phyloP scores from a whole-genome alignment of 2,113 vertebrate genomes.

The Neogale vison region DNA sequence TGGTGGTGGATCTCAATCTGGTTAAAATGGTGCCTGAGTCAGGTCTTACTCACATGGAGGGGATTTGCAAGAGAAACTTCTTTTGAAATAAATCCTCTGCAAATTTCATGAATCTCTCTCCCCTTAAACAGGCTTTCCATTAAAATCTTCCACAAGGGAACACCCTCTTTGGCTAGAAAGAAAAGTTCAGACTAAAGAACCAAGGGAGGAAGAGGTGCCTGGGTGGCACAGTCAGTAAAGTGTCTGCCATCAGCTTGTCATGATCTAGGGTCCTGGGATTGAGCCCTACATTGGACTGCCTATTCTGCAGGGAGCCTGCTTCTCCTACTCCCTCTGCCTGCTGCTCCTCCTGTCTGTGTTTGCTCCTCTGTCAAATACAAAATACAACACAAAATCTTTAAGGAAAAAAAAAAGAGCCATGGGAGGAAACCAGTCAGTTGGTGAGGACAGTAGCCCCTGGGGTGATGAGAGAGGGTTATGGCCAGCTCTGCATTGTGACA shows the following conservation, averaged over 20 bases:
- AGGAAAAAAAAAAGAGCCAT: neutral
- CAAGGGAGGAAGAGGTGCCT: neutral
- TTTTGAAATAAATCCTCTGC: neutral
- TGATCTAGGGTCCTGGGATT: neutral
- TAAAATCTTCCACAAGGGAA: neutral
- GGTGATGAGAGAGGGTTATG: neutral
- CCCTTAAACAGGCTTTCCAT: neutral
- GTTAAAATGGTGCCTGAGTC: neutral
- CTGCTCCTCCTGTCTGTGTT: no score
- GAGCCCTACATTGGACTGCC: neutral
- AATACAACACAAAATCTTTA: neutral
- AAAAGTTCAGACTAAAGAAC: conserved; percentile 21
- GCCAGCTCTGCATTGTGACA: conserved; percentile 50
- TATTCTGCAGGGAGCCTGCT: no score
- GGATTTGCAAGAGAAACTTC: conserved; percentile 3
- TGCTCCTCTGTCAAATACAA: neutral
- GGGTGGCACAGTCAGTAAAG: no score
- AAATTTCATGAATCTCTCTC: neutral
- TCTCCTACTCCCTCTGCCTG: neutral
- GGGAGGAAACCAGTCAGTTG: neutral
- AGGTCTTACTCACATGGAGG: neutral
- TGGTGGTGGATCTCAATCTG: neutral
- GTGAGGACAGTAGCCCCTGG: neutral
- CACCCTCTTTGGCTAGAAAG: neutral
- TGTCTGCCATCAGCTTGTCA: neutral